Conservation (phyloP, 2,888 invertebrate species). For the Acronicta psi region DNA sequence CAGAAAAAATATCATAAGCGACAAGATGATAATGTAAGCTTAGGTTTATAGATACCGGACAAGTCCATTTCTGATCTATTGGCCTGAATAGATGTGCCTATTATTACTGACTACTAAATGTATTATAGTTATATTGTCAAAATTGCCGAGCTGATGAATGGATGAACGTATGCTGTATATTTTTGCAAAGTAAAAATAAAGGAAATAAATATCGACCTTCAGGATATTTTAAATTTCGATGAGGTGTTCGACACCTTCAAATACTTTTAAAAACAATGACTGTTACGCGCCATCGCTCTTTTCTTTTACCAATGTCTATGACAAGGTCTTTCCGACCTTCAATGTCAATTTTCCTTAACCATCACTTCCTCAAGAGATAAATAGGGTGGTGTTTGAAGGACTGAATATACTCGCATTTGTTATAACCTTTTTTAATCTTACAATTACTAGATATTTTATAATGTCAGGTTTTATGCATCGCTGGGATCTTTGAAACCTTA, state of each 20-base stretch:
- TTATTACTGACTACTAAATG: slow-evolving; percentile 13
- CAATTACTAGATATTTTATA: neutral
- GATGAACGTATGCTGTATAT: neutral
- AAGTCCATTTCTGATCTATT: slow-evolving; percentile 8
- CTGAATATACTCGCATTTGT: too few species aligned
- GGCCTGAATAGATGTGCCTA: neutral
- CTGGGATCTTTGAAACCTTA: slow-evolving; percentile 11
- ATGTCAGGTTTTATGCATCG: slow-evolving; percentile 12
- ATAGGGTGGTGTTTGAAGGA: neutral
- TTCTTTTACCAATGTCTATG: slow-evolving; percentile 51
- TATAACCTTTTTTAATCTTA: too few species aligned
- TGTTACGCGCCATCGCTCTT: slow-evolving; percentile 34
- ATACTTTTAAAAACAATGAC: slow-evolving; percentile 36
- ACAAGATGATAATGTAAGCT: neutral
- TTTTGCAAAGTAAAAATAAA: neutral
- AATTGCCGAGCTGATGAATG: neutral
- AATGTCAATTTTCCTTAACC: slow-evolving; percentile 40
- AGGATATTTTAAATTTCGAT: slow-evolving; percentile 16
- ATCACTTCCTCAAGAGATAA: slow-evolving; percentile 29
- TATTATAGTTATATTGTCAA: slow-evolving; percentile 4
- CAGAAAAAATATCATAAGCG: neutral
- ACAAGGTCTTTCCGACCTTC: slow-evolving; percentile 48
- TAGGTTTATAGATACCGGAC: neutral
- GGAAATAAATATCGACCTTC: slow-evolving; percentile 3
- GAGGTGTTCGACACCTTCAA: slow-evolving; percentile 31